phyloP scores from a whole-genome alignment of 2,888 invertebrate genomes.

The Pyrocoelia pectoralis region DNA sequence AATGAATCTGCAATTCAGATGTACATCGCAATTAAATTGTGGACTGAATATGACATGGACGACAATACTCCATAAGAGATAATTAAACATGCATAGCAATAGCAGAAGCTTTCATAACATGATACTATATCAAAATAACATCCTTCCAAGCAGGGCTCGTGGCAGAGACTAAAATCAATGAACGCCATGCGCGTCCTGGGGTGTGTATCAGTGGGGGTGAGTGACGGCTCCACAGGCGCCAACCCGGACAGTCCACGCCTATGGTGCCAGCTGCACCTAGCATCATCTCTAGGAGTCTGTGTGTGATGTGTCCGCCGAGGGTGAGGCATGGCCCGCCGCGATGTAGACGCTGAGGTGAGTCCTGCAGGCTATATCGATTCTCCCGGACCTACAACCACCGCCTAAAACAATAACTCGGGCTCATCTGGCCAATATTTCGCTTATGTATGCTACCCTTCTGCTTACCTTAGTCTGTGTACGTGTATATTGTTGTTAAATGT shows the following conservation, averaged over 20 bases:
- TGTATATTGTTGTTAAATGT: constrained; percentile 26
- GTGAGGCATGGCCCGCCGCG: constrained; percentile 54
- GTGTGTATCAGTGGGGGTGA: constrained; percentile 44
- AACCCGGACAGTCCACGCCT: constrained; percentile 62
- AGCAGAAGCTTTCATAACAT: constrained; percentile 47
- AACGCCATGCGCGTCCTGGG: constrained; percentile 57
- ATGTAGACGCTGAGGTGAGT: constrained; percentile 48
- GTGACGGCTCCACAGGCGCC: constrained; percentile 51
- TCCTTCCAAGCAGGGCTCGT: constrained; percentile 47
- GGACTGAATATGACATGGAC: not conserved
- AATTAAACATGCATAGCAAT: constrained; percentile 42
- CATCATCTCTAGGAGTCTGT: constrained; percentile 55
- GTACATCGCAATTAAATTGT: not conserved
- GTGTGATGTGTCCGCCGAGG: constrained; percentile 54
- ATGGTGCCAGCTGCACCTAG: constrained; percentile 59
- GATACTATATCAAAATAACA: constrained; percentile 53
- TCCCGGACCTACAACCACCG: constrained; percentile 33
- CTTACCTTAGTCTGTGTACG: constrained; percentile 22
- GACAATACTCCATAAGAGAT: constrained; percentile 22
- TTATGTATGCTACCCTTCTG: constrained; percentile 19
- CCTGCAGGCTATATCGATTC: constrained; percentile 41
- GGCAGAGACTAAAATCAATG: constrained; percentile 56
- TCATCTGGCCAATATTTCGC: constrained; percentile 31
- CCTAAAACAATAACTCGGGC: constrained; percentile 19
- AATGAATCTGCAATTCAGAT: too few species aligned